Conservation (phyloP, 2,797 vertebrate genomes). For the Holocentrus rufus region DNA sequence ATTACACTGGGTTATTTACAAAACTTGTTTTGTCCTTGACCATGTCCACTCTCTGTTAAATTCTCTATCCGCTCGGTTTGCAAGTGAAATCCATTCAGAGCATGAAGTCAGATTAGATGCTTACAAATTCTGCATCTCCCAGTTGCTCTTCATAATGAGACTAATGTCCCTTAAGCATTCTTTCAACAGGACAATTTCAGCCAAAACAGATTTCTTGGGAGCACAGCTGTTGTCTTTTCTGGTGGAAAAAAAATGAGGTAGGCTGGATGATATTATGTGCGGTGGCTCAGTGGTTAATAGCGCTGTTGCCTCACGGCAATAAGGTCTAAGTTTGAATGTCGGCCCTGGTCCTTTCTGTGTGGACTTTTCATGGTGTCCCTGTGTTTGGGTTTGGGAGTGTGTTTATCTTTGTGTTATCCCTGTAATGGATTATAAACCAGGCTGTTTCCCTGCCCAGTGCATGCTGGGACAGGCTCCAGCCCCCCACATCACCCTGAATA, state of each 20-base stretch:
- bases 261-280: not conserved
- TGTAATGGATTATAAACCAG: no score
- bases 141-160: slow-evolving; percentile 60
- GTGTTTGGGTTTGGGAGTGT: no score
- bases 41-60: not conserved
- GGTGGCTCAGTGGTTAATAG: no score
- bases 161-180: slow-evolving; percentile 58
- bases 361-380: no score
- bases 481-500: no score
- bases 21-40: not conserved
- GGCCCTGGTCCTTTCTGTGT: not conserved
- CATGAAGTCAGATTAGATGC: slow-evolving; percentile 61
- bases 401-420: no score
- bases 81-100: slow-evolving; percentile 34
- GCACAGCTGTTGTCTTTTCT: slow-evolving; percentile 52
- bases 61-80: not conserved
- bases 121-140: slow-evolving; percentile 62
- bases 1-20: not conserved
- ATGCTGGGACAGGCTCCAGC: no score
- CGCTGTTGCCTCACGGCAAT: no score
- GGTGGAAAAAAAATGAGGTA: slow-evolving; percentile 17
- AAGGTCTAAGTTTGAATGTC: no score
- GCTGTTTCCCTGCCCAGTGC: no score
- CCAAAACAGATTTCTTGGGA: no score
- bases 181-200: slow-evolving; percentile 64